Conservation (phyloP, 2,113 vertebrate species). For the Phocoena sinus region DNA sequence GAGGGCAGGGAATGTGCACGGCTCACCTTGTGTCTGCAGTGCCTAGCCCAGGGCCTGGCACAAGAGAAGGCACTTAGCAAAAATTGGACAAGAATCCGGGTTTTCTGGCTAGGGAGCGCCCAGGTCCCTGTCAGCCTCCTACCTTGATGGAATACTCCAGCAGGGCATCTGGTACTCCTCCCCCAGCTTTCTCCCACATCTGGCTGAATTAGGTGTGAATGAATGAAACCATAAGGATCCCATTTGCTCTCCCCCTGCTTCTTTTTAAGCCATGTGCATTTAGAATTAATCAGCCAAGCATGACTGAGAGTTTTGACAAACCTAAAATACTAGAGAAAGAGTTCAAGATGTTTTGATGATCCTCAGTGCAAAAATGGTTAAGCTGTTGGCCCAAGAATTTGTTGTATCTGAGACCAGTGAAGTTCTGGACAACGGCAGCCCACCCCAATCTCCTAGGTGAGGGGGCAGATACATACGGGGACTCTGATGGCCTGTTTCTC, state of each 20-base stretch:
- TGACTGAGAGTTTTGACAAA: constrained; percentile 69
- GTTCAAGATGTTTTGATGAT: constrained; percentile 66
- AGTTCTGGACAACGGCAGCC: neutral
- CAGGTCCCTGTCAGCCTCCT: neutral
- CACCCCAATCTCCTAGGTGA: neutral
- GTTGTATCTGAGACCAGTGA: neutral
- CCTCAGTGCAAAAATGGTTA: constrained; percentile 22
- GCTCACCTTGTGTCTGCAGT: neutral
- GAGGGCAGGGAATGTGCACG: neutral
- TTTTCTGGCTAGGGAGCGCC: neutral
- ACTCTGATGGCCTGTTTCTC: neutral
- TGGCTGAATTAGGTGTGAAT: constrained; percentile 70
- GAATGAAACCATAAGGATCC: constrained; percentile 68
- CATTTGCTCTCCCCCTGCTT: constrained; percentile 56
- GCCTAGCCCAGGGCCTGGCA: neutral
- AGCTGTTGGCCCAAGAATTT: neutral
- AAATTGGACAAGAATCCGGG: neutral
- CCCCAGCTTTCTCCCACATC: neutral
- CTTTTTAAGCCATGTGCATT: constrained; percentile 65
- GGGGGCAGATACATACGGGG: neutral
- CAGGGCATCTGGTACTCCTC: constrained; percentile 13
- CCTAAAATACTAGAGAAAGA: constrained; percentile 54
- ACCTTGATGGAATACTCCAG: neutral
- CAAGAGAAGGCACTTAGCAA: neutral
- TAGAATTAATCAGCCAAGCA: constrained; percentile 68